Evolutionary conservation across 2,797 vertebrate genomes (phyloP).

Genomic region (Phalanger gymnotis): DNA sequence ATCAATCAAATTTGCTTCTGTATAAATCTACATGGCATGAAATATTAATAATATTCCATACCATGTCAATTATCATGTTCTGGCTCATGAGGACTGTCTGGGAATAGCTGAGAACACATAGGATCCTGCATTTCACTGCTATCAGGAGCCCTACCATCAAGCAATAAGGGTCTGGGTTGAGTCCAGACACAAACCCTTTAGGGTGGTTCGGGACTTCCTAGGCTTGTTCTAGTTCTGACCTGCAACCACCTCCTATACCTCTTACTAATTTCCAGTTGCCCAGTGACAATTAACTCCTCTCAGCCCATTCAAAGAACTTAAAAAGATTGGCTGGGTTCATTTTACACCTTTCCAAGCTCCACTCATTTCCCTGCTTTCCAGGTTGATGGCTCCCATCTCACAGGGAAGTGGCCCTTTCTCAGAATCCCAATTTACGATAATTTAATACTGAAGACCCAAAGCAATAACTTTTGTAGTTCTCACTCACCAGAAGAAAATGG

Average conservation of each 20-base stretch:
- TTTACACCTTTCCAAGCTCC: background rate
- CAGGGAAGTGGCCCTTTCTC: background rate
- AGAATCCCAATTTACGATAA: background rate
- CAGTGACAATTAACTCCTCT: background rate
- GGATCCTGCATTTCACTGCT: constrained; percentile 1
- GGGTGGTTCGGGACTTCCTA: background rate
- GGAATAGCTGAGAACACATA: background rate
- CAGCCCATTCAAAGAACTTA: background rate
- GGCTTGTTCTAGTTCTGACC: constrained; percentile 28
- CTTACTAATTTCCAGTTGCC: background rate
- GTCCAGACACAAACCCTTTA: constrained; percentile 32
- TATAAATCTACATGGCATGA: background rate
- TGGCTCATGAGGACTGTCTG: constrained; percentile 14
- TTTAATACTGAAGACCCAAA: background rate
- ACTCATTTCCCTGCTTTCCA: background rate
- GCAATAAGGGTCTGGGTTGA: constrained; percentile 4
- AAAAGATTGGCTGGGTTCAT: background rate
- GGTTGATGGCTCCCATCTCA: background rate
- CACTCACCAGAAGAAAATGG: background rate
- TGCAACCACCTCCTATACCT: background rate
- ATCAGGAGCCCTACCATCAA: constrained; percentile 23
- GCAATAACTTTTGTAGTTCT: background rate
- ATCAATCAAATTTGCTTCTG: constrained; percentile 14
- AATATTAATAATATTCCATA: background rate
- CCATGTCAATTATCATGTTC: constrained; percentile 18